Base-by-base conservation (phyloP, 2,113 vertebrate species). In the Nycticryphes semicollaris region DNA sequence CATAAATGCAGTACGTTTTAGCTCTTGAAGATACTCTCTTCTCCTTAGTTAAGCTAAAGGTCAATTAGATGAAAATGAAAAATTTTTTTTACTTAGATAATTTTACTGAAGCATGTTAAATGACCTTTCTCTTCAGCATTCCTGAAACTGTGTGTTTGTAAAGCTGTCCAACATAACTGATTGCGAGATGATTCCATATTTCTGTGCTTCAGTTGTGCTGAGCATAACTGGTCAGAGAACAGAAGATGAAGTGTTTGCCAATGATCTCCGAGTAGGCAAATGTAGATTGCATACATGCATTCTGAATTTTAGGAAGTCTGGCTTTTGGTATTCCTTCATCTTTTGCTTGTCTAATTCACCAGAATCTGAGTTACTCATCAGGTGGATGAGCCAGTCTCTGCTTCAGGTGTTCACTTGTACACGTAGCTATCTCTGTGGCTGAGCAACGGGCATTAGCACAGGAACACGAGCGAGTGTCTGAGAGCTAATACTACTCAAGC, bases 291-390 rank as follows among this genome's bases (percentile, higher is more conserved):
- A 2, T 76, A 39, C 0, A 0, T 53, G 33, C 39, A 6, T 90
- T 84, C 31, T 59, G 54, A 83, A 37, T 85, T 92, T 54, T 56
- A 23, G 48, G 37, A 77, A 59, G 76, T 50, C 75, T 82, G 78
- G 48, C 82, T 93, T 79, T 83, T 72, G 47, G 18, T 86, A 24
- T 92, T 79, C 60, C 63, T 96, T 74, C 48, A 68, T 95, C 83
- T 77, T 83, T 30, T 89, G 80, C 83, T 89, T 84, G 15, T 92
- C 63, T 90, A 86, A 95, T 95, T 86, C 76, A 81, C 41, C 11
- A 14, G 50, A 70, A 54, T 72, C 87, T 62, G 54, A 90, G 83
- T 86, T 89, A n/a, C 68, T 70, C 47, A 33, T 84, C 30, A 47
- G 23, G 23, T 50, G 62, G 37, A 47, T 86, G 83, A 84, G 69